A percentile compares a stretch with the other conserved stretches of the same genome.
Conservation (phyloP, 2,888 invertebrate genomes). For the Apomyelois bistriatella region DNA sequence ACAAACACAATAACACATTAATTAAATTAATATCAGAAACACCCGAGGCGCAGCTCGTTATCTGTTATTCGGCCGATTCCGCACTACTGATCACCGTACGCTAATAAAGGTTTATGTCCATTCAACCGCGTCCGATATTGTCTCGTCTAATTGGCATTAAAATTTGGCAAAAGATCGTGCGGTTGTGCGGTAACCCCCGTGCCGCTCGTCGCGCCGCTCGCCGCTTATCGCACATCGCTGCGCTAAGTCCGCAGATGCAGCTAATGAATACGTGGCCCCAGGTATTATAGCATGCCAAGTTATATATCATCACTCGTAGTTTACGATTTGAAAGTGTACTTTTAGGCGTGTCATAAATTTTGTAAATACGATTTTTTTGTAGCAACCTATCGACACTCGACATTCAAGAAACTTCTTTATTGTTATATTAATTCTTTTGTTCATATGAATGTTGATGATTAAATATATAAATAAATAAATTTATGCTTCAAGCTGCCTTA, state of each 20-base stretch:
- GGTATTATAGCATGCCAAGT: conserved; percentile 46
- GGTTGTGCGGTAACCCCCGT: conserved; percentile 61
- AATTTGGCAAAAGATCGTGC: conserved; percentile 52
- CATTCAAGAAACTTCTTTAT: too few species aligned
- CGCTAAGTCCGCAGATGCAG: conserved; percentile 26
- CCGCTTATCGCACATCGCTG: conserved; percentile 70
- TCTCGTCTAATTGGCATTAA: conserved; percentile 76
- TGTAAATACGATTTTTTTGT: too few species aligned
- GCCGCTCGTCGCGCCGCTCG: conserved; percentile 30
- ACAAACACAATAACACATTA: conserved; percentile 7
- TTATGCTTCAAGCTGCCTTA: too few species aligned
- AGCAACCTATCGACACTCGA: too few species aligned
- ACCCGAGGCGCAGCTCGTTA: conserved; percentile 19
- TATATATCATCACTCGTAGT: conserved; percentile 21
- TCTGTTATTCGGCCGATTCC: conserved; percentile 38
- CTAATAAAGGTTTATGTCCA: conserved; percentile 73
- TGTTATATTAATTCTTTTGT: too few species aligned
- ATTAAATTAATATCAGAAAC: conserved; percentile 19
- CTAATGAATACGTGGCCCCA: conserved; percentile 66
- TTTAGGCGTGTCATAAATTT: background rate
- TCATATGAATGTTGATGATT: too few species aligned
- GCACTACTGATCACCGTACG: conserved; percentile 60
- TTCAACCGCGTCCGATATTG: conserved; percentile 55
- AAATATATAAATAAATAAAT: too few species aligned
- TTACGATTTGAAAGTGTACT: background rate